Evolutionary conservation across 2,888 invertebrate species (phyloP).

Genomic region (Noctuana brunneofusca): DNA sequence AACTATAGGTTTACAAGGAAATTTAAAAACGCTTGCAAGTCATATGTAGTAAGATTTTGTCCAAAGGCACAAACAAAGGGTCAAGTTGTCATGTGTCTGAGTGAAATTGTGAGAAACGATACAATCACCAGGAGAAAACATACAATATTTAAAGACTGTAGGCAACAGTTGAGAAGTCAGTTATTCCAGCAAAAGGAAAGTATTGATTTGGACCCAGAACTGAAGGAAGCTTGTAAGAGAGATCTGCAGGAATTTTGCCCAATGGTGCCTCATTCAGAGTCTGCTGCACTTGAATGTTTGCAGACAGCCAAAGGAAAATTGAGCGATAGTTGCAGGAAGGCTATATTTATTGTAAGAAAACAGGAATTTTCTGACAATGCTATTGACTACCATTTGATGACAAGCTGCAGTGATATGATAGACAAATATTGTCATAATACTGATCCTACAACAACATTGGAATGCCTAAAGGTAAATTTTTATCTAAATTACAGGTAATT

Average conservation of each 20-base stretch:
- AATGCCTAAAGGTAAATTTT: constrained; percentile 88
- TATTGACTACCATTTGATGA: constrained; percentile 92
- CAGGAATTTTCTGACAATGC: constrained; percentile 94
- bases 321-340: constrained; percentile 87
- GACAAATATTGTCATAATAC: constrained; percentile 91
- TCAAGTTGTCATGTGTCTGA: constrained; percentile 92
- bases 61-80: constrained; percentile 88
- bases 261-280: constrained; percentile 86
- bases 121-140: constrained; percentile 90
- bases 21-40: constrained; percentile 96
- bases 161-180: constrained; percentile 95
- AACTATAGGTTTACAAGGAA: constrained; percentile 96
- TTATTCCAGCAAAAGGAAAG: constrained; percentile 96
- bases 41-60: constrained; percentile 88
- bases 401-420: constrained; percentile 93
- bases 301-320: constrained; percentile 85
- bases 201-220: constrained; percentile 91
- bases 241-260: constrained; percentile 91
- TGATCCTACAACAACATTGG: constrained; percentile 86
- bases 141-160: constrained; percentile 92
- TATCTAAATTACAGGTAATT: background rate
- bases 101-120: constrained; percentile 95
- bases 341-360: constrained; percentile 92
- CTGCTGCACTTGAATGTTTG: constrained; percentile 91
- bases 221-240: constrained; percentile 90